Base-by-base conservation (phyloP, 1,140 invertebrate species). In the Orussus abietinus region DNA sequence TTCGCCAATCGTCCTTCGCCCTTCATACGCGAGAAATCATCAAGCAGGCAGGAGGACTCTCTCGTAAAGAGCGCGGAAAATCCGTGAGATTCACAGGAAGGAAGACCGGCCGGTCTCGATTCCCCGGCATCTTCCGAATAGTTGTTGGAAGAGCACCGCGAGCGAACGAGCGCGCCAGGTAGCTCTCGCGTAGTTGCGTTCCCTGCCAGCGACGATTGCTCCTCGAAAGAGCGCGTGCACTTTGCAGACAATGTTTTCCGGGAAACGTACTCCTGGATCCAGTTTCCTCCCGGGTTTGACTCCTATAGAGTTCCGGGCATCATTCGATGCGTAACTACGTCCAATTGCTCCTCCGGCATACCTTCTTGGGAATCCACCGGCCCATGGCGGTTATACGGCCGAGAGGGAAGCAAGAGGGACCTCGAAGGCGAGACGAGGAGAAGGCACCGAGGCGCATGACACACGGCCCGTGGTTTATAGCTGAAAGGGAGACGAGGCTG, bases 261-360 rank as follows among this genome's bases (percentile, higher is more conserved):
- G 49, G 53, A 64, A 64, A 52, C 49, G 51, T 51, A 57, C 43
- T n/a, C 45, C 53, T 55, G 51, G 49, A 59, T 58, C 47, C 51
- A 59, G 50, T 51, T 57, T 61, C 42, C 53, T 54, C 46, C 47
- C 47, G 39, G 36, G 26, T 3, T 19, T 1, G 20, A 10, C 42
- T 21, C 35, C 29, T 38, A 3, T 32, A 34, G 38, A 37, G 22
- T 34, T 35, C 42, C 42, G 30, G 25, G 21, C 47, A 55, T 59
- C 57, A 55, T 53, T 58, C 51, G 55, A 59, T 61, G 53, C 58
- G 56, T 59, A 62, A 64, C 58, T 63, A 60, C 57, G 45, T 61
- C 51, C 60, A 62, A 65, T 62, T 59, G 60, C 59, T 56, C 43
- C 42, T 14, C 30, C 43, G 47, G 53, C 45, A 48, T 55, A 57